Base-by-base conservation (phyloP, 1,140 invertebrate species). In the Drosophila tropicalis region DNA sequence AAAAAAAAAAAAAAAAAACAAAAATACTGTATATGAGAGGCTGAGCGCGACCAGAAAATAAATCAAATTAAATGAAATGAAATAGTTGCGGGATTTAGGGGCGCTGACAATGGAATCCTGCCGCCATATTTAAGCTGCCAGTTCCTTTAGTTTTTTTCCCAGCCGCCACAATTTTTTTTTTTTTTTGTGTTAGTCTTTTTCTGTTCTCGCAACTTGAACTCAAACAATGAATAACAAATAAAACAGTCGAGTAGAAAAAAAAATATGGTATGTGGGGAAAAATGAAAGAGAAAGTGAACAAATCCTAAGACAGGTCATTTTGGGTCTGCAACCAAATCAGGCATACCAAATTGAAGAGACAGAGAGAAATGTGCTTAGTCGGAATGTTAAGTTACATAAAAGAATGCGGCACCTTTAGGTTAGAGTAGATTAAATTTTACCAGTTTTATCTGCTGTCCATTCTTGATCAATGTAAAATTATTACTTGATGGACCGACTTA, bases 11-110 rank as follows among this genome's bases (percentile, higher is more conserved):
- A 64, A 65, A 74, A 72, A 67, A 82, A 29, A 62, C 58, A 75
- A 68, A 73, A 79, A 77, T 74, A 61, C 68, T 51, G 12, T 22
- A 51, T 25, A 25, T 51, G 44, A 51, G 17, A 47, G 44, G 4
- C 44, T 51, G 44, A 22, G 40, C 22, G 32, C 60, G 62, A 55
- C 66, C 57, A 78, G 77, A 57, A 76, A 70, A 86, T 89, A 89
- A 89, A 89, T 89, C 83, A 89, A 89, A 89, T 89, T 81, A 81
- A 89, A 89, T 84, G 77, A 86, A 86, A 87, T 73, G 83, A 89
- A 89, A 89, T 89, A 89, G 84, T 89, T 84, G 73, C 71, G 84
- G 84, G 80, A 71, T 83, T 75, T 17, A 25, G 65, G 34, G 72
- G 57, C 63, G 70, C 72, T 80, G 72, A 78, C 79, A 75, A 78